Conservation (phyloP, 2,888 invertebrate species). For the Papilio demoleus region DNA sequence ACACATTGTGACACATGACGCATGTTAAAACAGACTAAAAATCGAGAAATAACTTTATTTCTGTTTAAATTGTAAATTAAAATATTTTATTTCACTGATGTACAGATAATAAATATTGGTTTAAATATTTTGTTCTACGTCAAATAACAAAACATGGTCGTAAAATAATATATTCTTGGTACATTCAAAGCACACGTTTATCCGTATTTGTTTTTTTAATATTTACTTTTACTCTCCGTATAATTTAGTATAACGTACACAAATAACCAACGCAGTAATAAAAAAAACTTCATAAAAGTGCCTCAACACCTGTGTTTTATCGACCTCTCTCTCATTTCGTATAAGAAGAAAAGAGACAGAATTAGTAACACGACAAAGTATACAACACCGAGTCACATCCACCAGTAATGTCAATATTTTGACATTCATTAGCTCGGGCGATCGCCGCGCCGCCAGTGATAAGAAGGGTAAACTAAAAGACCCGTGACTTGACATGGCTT, state of each 20-base stretch:
- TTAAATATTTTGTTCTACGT: not conserved
- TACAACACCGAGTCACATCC: not conserved
- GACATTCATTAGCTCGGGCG: conserved; percentile 31
- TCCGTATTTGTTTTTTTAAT: not conserved
- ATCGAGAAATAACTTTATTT: no score
- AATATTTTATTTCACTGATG: no score
- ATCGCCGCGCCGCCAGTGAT: conserved; percentile 15
- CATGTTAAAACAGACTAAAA: conserved; percentile 9
- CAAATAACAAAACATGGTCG: not conserved
- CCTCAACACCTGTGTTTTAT: not conserved
- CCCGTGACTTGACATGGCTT: conserved; percentile 27
- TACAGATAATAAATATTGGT: no score
- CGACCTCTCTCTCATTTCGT: not conserved
- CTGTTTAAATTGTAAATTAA: no score
- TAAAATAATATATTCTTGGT: not conserved
- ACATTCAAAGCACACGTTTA: not conserved
- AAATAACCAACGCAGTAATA: not conserved
- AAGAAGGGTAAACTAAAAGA: conserved; percentile 26
- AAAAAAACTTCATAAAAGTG: not conserved
- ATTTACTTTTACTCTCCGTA: not conserved
- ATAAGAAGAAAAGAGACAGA: not conserved
- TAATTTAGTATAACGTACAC: not conserved
- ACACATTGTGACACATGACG: no score
- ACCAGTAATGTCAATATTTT: conserved; percentile 31
- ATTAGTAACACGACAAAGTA: not conserved